These are phyloP conservation scores for Cuniculus paca DNA, from an alignment of 2,797 vertebrate genomes.

Conservation along the genomic window DNA sequence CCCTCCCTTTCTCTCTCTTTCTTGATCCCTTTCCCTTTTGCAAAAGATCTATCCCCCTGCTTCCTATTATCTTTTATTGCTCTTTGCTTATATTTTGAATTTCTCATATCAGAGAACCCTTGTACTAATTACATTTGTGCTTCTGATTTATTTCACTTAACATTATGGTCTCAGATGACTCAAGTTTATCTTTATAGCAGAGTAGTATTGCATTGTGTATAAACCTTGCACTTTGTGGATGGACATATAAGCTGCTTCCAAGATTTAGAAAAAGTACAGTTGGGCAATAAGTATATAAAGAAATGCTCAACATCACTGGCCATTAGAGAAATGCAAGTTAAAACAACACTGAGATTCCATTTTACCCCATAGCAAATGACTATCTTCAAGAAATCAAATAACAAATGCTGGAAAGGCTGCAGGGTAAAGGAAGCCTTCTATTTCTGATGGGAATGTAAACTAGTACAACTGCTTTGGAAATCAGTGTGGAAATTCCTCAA, in stretches of 20 bases:
- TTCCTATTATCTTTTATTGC: neutral
- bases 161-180: neutral
- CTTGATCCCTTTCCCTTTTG: neutral
- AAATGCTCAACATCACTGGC: neutral
- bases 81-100: neutral
- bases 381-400: neutral
- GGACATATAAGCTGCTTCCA: neutral
- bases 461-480: neutral
- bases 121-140: neutral
- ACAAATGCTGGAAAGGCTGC: neutral
- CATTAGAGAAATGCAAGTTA: neutral
- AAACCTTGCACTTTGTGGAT: neutral
- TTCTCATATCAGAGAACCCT: neutral
- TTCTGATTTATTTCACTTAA: neutral
- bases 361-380: neutral
- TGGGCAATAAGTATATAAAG: neutral
- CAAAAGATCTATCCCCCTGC: neutral
- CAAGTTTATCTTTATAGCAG: neutral
- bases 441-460: neutral
- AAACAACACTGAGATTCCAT: neutral
- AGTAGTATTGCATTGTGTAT: neutral
- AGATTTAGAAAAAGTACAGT: neutral
- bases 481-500: neutral
- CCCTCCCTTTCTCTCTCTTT: neutral
- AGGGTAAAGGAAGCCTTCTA: neutral